A percentile compares a stretch with the other conserved stretches of the same genome.
phyloP scores from a whole-genome alignment of 1,140 invertebrate species.

The fruit fly (Drosophila melanogaster) region Release_6_plus_ISO1_MT NT_033779.5:12417001-12417500 shows the following conservation, averaged over 20 bases:
- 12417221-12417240: slow-evolving; percentile 44
- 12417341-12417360: not conserved
- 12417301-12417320: slow-evolving; percentile 38
- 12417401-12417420: slow-evolving; percentile 84
- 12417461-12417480: slow-evolving; percentile 85
- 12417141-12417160: slow-evolving; percentile 65
- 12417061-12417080: slow-evolving; percentile 24
- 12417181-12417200: slow-evolving; percentile 57
- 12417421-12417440: slow-evolving; percentile 85
- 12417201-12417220: slow-evolving; percentile 6
- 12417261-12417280: slow-evolving; percentile 54
- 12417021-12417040: not conserved
- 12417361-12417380: slow-evolving; percentile 1
- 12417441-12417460: slow-evolving; percentile 85
- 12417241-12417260: slow-evolving; percentile 58
- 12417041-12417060: slow-evolving; percentile 23
- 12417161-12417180: slow-evolving; percentile 73
- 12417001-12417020: slow-evolving; percentile 21
- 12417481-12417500: slow-evolving; percentile 33
- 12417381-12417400: slow-evolving; percentile 62
- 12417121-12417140: slow-evolving; percentile 11
- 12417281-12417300: slow-evolving; percentile 47
- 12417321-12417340: slow-evolving; percentile 4
- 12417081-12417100: slow-evolving; percentile 40
- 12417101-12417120: slow-evolving; percentile 41